A percentile compares a stretch with the other conserved stretches of the same genome.
Conservation (phyloP, 2,888 invertebrate genomes). For the Tiphia femorata region DNA sequence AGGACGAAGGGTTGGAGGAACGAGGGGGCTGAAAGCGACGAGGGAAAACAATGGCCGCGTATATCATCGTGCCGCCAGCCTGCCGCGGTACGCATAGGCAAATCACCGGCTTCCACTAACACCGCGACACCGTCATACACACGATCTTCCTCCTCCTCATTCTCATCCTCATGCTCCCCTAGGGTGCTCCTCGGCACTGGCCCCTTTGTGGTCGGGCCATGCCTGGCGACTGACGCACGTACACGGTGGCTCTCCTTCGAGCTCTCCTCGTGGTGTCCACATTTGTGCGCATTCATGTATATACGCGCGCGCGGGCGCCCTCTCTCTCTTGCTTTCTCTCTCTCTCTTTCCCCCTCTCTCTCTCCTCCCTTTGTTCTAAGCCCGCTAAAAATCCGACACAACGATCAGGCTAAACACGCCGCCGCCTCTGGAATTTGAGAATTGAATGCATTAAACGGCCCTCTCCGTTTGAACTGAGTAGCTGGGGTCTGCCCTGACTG, state of each 20-base stretch:
- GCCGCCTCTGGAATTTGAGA: conserved; percentile 58
- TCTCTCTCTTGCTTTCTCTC: too few relatives aligned
- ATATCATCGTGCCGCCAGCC: conserved; percentile 66
- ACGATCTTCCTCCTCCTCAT: too few relatives aligned
- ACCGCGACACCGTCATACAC: conserved; percentile 24
- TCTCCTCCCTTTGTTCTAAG: conserved; percentile 58
- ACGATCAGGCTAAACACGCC: conserved; percentile 54
- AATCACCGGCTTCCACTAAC: conserved; percentile 56
- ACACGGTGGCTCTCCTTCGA: too few relatives aligned
- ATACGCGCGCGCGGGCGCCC: too few relatives aligned
- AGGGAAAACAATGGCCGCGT: conserved; percentile 65
- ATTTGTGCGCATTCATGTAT: too few relatives aligned
- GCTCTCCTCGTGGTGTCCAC: too few relatives aligned
- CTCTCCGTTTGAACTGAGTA: neutral
- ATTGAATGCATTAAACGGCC: conserved; percentile 48
- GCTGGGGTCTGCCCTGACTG: too few relatives aligned
- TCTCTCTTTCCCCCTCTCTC: too few relatives aligned
- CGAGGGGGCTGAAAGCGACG: conserved; percentile 36
- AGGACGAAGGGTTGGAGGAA: conserved; percentile 20
- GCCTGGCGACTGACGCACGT: too few relatives aligned
- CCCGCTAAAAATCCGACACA: conserved; percentile 52
- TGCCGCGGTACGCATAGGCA: conserved; percentile 66
- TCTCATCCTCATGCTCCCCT: too few relatives aligned
- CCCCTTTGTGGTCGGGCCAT: too few relatives aligned
- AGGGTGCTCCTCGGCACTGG: too few relatives aligned